Evolutionary conservation across 2,113 vertebrate species (phyloP).

Genomic region (Rana temporaria): DNA sequence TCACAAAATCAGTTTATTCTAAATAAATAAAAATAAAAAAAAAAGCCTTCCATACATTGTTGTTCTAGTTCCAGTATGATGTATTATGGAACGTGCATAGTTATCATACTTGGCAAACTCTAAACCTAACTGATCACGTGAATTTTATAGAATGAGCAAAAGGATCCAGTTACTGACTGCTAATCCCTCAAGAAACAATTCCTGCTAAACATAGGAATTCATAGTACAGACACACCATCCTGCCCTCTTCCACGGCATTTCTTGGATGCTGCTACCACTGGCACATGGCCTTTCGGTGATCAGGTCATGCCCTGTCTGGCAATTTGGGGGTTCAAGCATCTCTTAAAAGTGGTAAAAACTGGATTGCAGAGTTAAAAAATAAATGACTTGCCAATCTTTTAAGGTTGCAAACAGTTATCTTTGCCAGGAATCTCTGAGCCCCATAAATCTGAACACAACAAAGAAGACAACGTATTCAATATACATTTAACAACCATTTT

Average conservation of each 20-base stretch:
- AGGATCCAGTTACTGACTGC: not conserved
- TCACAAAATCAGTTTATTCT: constrained; percentile 44
- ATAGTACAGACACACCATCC: constrained; percentile 19
- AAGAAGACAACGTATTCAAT: not conserved
- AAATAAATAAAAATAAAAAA: constrained; percentile 23
- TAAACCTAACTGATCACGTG: constrained; percentile 34
- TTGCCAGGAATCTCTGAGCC: not conserved
- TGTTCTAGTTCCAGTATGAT: constrained; percentile 36
- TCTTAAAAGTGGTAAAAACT: not conserved
- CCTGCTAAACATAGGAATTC: constrained; percentile 7
- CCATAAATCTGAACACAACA: not conserved
- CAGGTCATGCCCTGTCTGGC: constrained; percentile 29
- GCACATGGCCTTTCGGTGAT: not conserved
- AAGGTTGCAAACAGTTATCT: not conserved
- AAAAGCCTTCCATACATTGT: constrained; percentile 26
- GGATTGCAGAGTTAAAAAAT: not conserved
- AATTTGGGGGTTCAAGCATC: not conserved
- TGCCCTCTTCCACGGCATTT: constrained; percentile 25
- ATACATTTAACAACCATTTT: too few relatives aligned
- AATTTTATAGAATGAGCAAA: constrained; percentile 37
- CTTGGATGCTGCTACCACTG: constrained; percentile 3
- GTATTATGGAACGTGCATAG: constrained; percentile 48
- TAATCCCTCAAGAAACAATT: constrained; percentile 11
- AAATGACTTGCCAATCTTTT: not conserved
- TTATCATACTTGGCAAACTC: constrained; percentile 36